These are phyloP conservation scores for Catharus minimus DNA, from an alignment of 2,113 vertebrate species.

Conservation along the genomic window DNA sequence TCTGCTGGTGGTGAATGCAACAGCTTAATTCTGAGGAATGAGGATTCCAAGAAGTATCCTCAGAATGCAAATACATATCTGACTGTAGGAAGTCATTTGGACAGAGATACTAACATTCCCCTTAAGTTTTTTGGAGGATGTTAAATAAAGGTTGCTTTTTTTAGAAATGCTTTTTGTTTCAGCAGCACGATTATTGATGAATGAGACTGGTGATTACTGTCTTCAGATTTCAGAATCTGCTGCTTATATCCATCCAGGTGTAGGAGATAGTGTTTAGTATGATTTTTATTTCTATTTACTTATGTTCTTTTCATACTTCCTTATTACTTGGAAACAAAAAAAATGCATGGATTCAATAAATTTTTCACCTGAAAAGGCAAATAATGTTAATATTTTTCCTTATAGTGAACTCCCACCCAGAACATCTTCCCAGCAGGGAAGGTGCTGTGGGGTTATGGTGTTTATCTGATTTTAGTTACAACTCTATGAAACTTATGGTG, in stretches of 20 bases:
- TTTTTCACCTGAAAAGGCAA: not conserved
- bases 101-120: not conserved
- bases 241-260: not conserved
- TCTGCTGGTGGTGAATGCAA: not conserved
- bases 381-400: not conserved
- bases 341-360: not conserved
- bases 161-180: not conserved
- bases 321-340: not conserved
- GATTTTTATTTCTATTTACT: not conserved
- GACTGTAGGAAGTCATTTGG: not conserved
- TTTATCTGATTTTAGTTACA: not conserved
- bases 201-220: not conserved
- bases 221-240: not conserved
- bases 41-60: not conserved
- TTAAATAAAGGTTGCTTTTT: not conserved
- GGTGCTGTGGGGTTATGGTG: not conserved
- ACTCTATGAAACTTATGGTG: not conserved
- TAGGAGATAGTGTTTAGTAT: not conserved
- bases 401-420: not conserved
- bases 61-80: not conserved
- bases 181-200: not conserved
- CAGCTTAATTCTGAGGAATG: not conserved
- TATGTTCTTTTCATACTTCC: not conserved
- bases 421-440: not conserved
- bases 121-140: not conserved